Conservation (phyloP, 2,113 vertebrate genomes). For the Myiozetetes cayanensis region DNA sequence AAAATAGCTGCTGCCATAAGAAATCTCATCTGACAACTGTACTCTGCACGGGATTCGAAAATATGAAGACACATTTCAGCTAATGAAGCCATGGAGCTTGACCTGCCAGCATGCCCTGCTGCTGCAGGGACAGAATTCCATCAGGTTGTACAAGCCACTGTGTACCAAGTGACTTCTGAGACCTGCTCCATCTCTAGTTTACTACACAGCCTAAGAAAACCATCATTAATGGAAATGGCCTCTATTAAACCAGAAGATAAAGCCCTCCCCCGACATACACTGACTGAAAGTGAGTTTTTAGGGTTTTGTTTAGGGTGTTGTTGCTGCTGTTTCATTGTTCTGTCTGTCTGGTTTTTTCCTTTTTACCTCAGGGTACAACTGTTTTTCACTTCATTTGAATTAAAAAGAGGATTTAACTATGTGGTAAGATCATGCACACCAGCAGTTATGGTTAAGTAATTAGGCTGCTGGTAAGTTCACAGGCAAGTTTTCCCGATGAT, state of each 20-base stretch:
- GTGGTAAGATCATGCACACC: neutral
- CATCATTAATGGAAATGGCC: neutral
- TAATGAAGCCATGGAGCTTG: neutral
- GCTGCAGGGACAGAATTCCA: neutral
- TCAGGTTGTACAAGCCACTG: neutral
- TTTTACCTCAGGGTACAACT: neutral
- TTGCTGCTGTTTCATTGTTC: neutral
- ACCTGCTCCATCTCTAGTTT: neutral
- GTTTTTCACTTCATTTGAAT: neutral
- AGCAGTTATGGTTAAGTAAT: neutral
- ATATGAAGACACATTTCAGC: neutral
- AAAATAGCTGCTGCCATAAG: neutral
- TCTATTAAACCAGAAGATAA: neutral
- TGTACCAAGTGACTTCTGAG: neutral
- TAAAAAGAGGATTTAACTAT: neutral
- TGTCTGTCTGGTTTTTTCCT: neutral
- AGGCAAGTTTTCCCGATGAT: neutral
- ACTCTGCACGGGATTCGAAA: neutral
- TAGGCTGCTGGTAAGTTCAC: neutral
- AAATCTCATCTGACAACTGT: neutral
- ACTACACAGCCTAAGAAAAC: neutral
- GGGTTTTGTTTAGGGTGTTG: neutral
- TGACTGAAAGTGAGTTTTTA: neutral
- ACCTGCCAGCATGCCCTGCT: neutral
- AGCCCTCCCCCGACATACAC: neutral